Conservation (phyloP, 1,140 invertebrate species). For the Armadillidium nasatum region DNA sequence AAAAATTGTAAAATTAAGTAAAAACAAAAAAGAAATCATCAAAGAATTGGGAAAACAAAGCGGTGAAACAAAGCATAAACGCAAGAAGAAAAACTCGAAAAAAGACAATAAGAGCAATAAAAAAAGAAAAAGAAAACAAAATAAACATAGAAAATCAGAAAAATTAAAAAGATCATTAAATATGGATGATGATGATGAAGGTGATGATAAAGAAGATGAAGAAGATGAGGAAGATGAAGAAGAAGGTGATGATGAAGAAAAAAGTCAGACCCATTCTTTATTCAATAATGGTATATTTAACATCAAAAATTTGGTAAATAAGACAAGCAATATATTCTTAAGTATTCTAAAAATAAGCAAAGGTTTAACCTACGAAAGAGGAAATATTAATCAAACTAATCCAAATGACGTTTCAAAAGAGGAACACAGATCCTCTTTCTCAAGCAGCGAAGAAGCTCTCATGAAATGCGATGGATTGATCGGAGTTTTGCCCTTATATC, state of each 20-base stretch:
- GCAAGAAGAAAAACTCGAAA: conserved; percentile 61
- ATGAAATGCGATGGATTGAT: conserved; percentile 67
- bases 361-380: conserved; percentile 45
- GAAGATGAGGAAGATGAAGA: conserved; percentile 40
- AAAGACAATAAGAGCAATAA: too few relatives aligned
- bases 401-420: conserved; percentile 54
- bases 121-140: conserved; percentile 17
- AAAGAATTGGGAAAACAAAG: not conserved
- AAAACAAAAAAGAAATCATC: conserved; percentile 1
- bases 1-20: conserved; percentile 13
- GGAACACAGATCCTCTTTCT: conserved; percentile 74
- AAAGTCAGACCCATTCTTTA: too few relatives aligned
- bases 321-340: too few relatives aligned
- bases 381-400: conserved; percentile 45
- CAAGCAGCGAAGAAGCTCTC: conserved; percentile 67
- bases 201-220: too few relatives aligned
- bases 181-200: too few relatives aligned
- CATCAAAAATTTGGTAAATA: conserved; percentile 52
- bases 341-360: conserved; percentile 27
- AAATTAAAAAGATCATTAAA: conserved; percentile 31
- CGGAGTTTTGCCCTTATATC: conserved; percentile 63
- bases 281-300: conserved; percentile 58
- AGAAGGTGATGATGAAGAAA: conserved; percentile 53
- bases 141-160: too few relatives aligned
- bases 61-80: not conserved